Conservation (phyloP, 2,113 vertebrate genomes). For the Hepsetus odoe region DNA sequence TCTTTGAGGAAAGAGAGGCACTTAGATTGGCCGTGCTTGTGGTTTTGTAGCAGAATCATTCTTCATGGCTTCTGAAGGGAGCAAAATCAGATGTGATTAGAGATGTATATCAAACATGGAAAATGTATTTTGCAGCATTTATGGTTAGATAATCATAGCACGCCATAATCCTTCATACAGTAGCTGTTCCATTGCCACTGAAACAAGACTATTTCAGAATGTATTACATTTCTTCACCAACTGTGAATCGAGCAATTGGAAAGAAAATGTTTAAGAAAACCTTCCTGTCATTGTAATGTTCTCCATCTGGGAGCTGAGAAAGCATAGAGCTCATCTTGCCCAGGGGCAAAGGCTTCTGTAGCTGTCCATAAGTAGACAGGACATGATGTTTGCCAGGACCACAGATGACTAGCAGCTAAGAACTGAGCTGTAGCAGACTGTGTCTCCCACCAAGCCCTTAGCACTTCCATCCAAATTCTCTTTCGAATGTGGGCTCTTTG, state of each 20-base stretch:
- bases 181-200: slow-evolving; percentile 1
- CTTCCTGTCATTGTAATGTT: slow-evolving; percentile 50
- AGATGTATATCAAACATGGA: slow-evolving; percentile 39
- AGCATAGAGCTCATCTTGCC: slow-evolving; percentile 9
- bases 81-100: slow-evolving; percentile 43
- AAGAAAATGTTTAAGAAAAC: slow-evolving; percentile 3
- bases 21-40: slow-evolving; percentile 44
- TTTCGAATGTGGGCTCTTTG: neutral
- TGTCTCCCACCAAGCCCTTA: slow-evolving; percentile 14
- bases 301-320: slow-evolving; percentile 49
- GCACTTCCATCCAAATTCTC: neutral
- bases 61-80: neutral
- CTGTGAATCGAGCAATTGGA: slow-evolving; percentile 13
- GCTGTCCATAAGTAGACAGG: slow-evolving; percentile 25
- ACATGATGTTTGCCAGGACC: slow-evolving; percentile 32
- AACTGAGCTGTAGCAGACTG: slow-evolving; percentile 8
- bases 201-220: slow-evolving; percentile 23
- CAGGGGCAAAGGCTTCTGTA: slow-evolving; percentile 35
- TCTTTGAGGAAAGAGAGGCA: slow-evolving; percentile 25
- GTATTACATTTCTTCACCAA: neutral
- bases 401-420: slow-evolving; percentile 16
- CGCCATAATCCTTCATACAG: slow-evolving; percentile 32
- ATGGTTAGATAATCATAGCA: slow-evolving; percentile 17
- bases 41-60: slow-evolving; percentile 36
- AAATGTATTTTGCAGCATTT: slow-evolving; percentile 44